These are phyloP conservation scores for Hirundo rustica DNA, from an alignment of 2,797 vertebrate species.

Conservation along the genomic window DNA sequence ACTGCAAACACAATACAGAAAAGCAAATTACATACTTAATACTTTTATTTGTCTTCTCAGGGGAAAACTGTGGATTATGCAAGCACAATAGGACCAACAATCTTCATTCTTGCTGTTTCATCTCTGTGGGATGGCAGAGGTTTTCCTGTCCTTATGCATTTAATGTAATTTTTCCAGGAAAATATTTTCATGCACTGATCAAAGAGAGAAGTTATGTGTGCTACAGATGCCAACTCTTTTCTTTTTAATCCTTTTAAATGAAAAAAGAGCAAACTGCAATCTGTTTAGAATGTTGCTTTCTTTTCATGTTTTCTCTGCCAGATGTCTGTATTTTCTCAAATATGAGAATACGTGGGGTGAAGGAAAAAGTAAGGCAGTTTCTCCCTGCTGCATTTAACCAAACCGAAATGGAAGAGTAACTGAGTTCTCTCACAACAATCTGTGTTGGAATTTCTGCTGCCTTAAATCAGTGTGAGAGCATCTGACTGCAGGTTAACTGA, in stretches of 20 bases:
- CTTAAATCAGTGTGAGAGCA: neutral
- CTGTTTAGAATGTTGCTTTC: neutral
- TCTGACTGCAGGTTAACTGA: neutral
- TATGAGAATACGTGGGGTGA: neutral
- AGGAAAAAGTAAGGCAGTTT: neutral
- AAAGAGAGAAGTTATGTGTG: neutral
- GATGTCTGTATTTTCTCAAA: neutral
- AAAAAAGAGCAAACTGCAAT: neutral
- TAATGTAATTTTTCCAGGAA: neutral
- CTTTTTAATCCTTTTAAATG: neutral
- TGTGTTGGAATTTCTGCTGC: neutral
- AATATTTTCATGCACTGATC: neutral
- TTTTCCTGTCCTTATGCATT: neutral
- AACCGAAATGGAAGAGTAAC: neutral
- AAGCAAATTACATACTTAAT: neutral
- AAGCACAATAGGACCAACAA: neutral
- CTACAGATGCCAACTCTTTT: neutral
- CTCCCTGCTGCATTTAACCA: neutral
- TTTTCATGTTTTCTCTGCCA: neutral
- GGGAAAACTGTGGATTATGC: neutral
- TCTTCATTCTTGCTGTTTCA: neutral
- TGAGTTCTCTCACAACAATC: neutral
- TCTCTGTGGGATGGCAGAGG: neutral
- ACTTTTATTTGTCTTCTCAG: neutral
- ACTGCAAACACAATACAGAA: neutral